Evolutionary conservation across 2,888 invertebrate species (phyloP).

Genomic region (Syrista parreyssii): DNA sequence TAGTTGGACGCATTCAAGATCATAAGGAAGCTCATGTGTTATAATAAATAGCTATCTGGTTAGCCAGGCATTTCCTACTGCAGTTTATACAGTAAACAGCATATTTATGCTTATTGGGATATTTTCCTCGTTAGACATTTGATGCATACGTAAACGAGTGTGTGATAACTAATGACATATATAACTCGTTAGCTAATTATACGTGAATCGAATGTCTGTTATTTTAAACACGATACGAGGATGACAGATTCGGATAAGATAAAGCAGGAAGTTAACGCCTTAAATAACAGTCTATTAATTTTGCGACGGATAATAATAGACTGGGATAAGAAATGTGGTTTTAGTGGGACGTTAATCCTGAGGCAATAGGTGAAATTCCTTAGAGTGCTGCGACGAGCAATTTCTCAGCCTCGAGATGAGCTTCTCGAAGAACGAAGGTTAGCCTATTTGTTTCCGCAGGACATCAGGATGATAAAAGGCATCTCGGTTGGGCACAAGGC

Average conservation of each 20-base stretch:
- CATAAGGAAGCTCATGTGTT: background rate
- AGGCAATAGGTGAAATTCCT: background rate
- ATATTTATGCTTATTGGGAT: background rate
- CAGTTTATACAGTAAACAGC: background rate
- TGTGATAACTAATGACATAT: background rate
- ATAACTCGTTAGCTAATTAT: background rate
- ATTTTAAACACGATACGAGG: background rate
- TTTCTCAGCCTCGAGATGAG: constrained; percentile 2
- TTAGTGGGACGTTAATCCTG: background rate
- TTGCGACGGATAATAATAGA: background rate
- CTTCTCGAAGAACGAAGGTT: constrained; percentile 6
- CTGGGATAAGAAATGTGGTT: background rate
- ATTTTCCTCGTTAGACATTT: background rate
- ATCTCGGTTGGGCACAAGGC: background rate
- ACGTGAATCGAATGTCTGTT: background rate
- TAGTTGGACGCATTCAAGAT: background rate
- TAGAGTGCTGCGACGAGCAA: background rate
- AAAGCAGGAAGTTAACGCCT: background rate
- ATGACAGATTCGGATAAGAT: background rate
- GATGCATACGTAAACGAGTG: background rate
- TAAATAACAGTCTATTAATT: background rate
- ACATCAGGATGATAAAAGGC: background rate
- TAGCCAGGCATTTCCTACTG: background rate
- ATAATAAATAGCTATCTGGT: background rate
- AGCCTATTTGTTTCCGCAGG: constrained; percentile 8